Conservation (phyloP, 2,888 invertebrate genomes). For the Ganaspis brasiliensis region DNA sequence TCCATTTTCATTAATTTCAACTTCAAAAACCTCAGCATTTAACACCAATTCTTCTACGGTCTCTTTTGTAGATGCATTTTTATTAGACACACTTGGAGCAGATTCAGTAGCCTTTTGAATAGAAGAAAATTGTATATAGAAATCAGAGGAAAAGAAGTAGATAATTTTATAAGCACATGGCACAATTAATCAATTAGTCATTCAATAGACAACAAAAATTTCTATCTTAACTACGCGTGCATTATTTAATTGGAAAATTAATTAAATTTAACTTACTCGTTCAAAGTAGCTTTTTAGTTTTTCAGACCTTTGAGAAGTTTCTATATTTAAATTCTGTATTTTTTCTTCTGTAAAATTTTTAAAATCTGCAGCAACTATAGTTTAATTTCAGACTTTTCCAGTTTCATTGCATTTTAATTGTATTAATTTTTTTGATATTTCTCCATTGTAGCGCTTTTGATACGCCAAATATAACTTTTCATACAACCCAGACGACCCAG, state of each 20-base stretch:
- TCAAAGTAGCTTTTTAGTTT: neutral
- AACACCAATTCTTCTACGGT: neutral
- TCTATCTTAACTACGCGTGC: too few species aligned
- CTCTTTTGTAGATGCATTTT: neutral
- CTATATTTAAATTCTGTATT: neutral
- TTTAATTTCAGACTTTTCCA: neutral
- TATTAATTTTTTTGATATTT: neutral
- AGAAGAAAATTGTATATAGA: neutral
- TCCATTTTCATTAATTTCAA: neutral
- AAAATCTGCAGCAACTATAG: neutral
- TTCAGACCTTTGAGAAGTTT: neutral
- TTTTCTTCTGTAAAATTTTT: neutral
- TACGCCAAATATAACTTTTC: neutral
- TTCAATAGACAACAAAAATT: neutral
- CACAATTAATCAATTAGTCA: neutral
- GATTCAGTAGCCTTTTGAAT: conserved; percentile 1
- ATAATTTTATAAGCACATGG: too few species aligned
- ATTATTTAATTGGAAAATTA: too few species aligned
- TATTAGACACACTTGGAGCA: neutral
- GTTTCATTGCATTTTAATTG: conserved; percentile 1
- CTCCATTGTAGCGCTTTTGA: neutral
- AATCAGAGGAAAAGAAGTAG: neutral
- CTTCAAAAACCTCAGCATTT: neutral
- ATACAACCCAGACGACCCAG: neutral
- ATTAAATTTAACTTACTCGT: too few species aligned